A percentile compares a stretch with the other conserved stretches of the same genome.
phyloP scores from a whole-genome alignment of 2,888 invertebrate genomes.

The Ichneumon xanthorius region DNA sequence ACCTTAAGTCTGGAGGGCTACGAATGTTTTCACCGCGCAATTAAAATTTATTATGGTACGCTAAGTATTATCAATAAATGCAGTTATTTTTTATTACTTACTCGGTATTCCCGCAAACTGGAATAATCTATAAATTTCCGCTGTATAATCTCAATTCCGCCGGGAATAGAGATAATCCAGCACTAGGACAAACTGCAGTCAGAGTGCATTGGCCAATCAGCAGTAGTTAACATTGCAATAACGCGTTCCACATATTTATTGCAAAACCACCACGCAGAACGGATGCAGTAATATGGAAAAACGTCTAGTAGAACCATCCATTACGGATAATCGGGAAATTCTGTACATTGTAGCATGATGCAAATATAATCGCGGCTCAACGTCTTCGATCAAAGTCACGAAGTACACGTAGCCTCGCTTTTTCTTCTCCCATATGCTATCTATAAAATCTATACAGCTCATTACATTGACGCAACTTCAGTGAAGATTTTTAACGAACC shows the following conservation, averaged over 20 bases:
- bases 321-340: background rate
- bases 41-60: background rate
- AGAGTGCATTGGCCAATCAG: constrained; percentile 14
- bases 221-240: constrained; percentile 3
- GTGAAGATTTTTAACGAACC: background rate
- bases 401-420: too few species aligned
- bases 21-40: background rate
- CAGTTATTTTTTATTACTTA: background rate
- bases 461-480: background rate
- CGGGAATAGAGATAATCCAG: background rate
- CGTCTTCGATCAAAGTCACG: background rate
- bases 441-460: background rate
- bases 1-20: too few species aligned
- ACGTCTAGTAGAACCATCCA: background rate
- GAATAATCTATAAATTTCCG: background rate
- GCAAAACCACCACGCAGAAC: background rate
- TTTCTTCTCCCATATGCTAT: background rate
- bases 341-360: background rate
- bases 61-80: background rate
- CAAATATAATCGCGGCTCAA: background rate
- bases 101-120: background rate
- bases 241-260: background rate
- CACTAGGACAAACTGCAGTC: background rate
- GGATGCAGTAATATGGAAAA: background rate
- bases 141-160: background rate